A percentile compares a stretch with the other conserved stretches of the same genome.
phyloP scores from a whole-genome alignment of 2,888 invertebrate genomes.

The Gymnocheta viridis region DNA sequence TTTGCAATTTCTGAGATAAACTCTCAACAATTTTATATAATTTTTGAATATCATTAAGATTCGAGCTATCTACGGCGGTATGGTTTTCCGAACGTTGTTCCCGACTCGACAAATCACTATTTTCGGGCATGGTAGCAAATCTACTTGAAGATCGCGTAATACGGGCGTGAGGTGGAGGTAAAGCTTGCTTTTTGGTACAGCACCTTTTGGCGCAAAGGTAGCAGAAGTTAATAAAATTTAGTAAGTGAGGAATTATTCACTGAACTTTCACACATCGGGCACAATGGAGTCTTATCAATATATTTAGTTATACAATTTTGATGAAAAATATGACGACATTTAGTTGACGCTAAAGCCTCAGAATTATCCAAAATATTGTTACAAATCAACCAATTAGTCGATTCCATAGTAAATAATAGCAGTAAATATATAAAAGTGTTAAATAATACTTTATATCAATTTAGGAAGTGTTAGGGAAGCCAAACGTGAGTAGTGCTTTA shows the following conservation, averaged over 20 bases:
- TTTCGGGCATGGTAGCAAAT: not conserved
- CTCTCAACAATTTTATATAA: not conserved
- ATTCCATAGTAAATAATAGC: not conserved
- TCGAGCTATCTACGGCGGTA: not conserved
- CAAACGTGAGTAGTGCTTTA: not conserved
- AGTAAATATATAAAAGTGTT: not conserved
- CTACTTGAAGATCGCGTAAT: not conserved
- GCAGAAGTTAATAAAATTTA: not conserved
- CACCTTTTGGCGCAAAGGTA: not conserved
- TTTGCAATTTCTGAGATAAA: not conserved
- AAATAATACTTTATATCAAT: not conserved
- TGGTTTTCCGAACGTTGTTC: not conserved
- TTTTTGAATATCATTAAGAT: not conserved
- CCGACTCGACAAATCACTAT: not conserved
- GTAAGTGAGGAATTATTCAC: not conserved
- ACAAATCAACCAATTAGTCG: not conserved
- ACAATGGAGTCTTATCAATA: not conserved
- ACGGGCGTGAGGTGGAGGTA: not conserved
- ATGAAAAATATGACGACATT: constrained; percentile 4
- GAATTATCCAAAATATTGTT: not conserved
- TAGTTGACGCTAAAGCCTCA: constrained; percentile 9
- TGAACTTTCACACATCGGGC: not conserved
- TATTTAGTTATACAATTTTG: not conserved
- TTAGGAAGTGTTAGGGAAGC: constrained; percentile 5
- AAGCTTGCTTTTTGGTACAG: not conserved